Conservation (phyloP, 2,888 invertebrate genomes). For the Synergus itoensis region DNA sequence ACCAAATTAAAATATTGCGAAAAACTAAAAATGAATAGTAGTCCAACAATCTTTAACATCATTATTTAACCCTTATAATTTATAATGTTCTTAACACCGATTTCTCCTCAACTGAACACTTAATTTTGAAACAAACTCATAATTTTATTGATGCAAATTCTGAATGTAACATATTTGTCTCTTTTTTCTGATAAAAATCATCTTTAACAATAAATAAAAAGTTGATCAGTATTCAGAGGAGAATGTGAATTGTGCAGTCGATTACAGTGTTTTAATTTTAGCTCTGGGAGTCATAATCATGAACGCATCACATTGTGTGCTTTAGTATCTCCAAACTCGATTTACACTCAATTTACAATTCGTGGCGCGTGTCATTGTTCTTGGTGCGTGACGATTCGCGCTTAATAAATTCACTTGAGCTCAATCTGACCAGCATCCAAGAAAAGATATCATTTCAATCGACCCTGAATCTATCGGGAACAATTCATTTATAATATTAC, state of each 20-base stretch:
- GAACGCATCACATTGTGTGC: slow-evolving; percentile 8
- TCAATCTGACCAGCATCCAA: slow-evolving; percentile 70
- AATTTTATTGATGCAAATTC: neutral
- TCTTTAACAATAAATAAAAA: neutral
- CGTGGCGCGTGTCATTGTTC: slow-evolving; percentile 55
- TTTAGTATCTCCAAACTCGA: slow-evolving; percentile 33
- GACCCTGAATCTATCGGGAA: neutral
- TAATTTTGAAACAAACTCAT: neutral
- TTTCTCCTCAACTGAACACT: neutral
- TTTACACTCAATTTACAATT: slow-evolving; percentile 49
- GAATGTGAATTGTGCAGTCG: slow-evolving; percentile 36
- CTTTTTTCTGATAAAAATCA: neutral
- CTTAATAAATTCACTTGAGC: slow-evolving; percentile 69
- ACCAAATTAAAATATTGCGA: no score
- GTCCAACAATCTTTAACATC: no score
- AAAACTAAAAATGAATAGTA: no score
- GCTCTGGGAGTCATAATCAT: slow-evolving; percentile 48
- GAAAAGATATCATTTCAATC: slow-evolving; percentile 36
- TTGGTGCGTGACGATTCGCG: slow-evolving; percentile 66
- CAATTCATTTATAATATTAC: neutral
- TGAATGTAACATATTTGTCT: neutral
- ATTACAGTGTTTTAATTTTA: slow-evolving; percentile 56
- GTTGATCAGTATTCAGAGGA: slow-evolving; percentile 6
- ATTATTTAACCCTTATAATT: neutral
- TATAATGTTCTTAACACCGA: neutral